Evolutionary conservation across 2,113 vertebrate species (phyloP).

Genomic region (Hassar affinis): DNA sequence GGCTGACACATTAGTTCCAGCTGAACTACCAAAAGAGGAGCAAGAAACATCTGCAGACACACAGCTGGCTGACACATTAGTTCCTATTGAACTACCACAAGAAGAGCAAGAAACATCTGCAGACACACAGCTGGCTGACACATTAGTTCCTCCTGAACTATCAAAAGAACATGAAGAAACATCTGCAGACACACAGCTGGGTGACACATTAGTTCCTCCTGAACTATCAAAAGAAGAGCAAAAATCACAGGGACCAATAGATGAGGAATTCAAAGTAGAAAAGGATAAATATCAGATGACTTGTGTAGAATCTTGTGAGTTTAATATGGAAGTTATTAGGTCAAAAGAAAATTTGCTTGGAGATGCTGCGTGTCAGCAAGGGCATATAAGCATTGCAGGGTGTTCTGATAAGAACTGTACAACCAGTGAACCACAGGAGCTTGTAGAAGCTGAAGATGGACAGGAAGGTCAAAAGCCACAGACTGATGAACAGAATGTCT

Average conservation of each 20-base stretch:
- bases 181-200: background rate
- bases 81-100: background rate
- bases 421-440: background rate
- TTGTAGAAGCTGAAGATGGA: background rate
- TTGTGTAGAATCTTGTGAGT: slow-evolving; percentile 64
- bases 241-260: background rate
- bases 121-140: background rate
- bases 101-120: background rate
- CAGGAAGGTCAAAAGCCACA: background rate
- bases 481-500: slow-evolving; percentile 10
- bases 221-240: background rate
- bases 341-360: slow-evolving; percentile 30
- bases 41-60: background rate
- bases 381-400: background rate
- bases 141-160: background rate
- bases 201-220: background rate
- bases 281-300: slow-evolving; percentile 54
- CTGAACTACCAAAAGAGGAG: background rate
- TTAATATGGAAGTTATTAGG: slow-evolving; percentile 50
- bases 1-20: background rate
- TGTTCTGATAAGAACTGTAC: background rate
- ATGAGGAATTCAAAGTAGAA: slow-evolving; percentile 27
- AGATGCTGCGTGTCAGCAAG: slow-evolving; percentile 16
- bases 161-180: background rate
- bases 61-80: background rate